Percentiles rank a stretch among this genome's conserved stretches.
phyloP scores from a whole-genome alignment of 2,888 invertebrate species.

The Macroteleia sp. region DNA sequence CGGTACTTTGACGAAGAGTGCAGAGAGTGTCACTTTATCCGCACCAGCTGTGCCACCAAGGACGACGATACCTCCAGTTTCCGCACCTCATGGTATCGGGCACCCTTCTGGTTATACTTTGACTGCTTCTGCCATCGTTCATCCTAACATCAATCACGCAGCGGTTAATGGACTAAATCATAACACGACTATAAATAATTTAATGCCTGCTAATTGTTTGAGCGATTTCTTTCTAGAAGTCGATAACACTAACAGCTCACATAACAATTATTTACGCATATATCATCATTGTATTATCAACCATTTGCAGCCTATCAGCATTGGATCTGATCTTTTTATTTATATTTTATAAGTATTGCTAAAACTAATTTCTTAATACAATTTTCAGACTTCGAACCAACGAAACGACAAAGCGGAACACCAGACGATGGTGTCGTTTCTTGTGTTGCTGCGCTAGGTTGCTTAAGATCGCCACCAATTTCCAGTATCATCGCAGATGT shows the following conservation, averaged over 20 bases:
- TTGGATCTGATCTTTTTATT: slow-evolving; percentile 3
- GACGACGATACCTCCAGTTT: slow-evolving; percentile 73
- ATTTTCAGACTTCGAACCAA: slow-evolving; percentile 75
- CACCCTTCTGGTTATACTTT: slow-evolving; percentile 79
- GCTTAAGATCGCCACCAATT: slow-evolving; percentile 77
- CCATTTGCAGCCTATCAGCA: slow-evolving; percentile 10
- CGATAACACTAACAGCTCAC: neutral
- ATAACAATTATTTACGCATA: neutral
- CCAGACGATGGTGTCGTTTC: slow-evolving; percentile 81
- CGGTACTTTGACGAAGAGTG: slow-evolving; percentile 68
- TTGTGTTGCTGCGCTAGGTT: slow-evolving; percentile 80
- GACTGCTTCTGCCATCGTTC: slow-evolving; percentile 81
- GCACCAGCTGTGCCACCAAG: slow-evolving; percentile 83
- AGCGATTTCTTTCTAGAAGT: neutral
- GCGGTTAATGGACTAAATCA: slow-evolving; percentile 75
- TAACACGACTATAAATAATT: slow-evolving; percentile 76
- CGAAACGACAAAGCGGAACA: slow-evolving; percentile 76
- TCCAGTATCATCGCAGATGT: slow-evolving; percentile 80
- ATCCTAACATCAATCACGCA: slow-evolving; percentile 80
- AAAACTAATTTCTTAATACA: neutral
- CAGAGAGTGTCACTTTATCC: slow-evolving; percentile 68
- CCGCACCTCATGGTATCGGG: slow-evolving; percentile 73
- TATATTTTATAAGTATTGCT: neutral
- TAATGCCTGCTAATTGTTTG: slow-evolving; percentile 78
- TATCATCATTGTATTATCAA: slow-evolving; percentile 1